These are phyloP conservation scores for human (Homo sapiens) DNA, from an alignment of 2,113 vertebrate genomes.

Conservation along the genomic window DNA sequence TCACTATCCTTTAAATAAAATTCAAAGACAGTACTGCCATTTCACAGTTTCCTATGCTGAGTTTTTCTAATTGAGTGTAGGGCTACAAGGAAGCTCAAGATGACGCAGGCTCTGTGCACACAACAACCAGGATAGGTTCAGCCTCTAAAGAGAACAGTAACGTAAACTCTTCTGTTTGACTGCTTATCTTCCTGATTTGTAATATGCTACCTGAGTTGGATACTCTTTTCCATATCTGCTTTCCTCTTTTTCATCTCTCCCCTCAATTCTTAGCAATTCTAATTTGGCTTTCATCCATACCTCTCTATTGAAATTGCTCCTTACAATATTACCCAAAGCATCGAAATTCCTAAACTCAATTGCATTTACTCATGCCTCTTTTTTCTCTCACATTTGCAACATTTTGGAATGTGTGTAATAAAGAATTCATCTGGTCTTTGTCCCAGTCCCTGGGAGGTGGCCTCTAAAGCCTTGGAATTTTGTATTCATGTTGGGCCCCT, in stretches of 20 bases:
- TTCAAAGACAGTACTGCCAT: not conserved
- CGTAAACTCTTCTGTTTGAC: not conserved
- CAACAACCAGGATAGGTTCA: not conserved
- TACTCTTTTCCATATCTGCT: not conserved
- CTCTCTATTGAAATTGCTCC: not conserved
- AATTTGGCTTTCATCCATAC: not conserved
- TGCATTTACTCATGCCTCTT: not conserved
- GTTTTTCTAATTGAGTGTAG: not conserved
- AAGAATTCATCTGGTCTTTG: not conserved
- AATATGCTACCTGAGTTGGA: not conserved
- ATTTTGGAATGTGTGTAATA: not conserved
- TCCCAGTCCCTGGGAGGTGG: not conserved
- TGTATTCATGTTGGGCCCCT: not conserved
- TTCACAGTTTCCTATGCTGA: not conserved
- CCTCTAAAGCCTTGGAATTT: not conserved
- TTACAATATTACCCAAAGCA: not conserved
- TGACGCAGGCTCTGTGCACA: not conserved
- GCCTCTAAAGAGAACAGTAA: not conserved
- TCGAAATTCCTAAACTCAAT: not conserved
- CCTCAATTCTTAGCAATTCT: not conserved
- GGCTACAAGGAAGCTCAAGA: not conserved
- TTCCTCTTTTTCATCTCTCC: not conserved
- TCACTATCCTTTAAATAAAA: not conserved
- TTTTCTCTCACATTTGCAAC: not conserved
- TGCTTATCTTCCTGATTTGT: not conserved